Conservation (phyloP, 2,888 invertebrate species). For the Stenodera caucasica region DNA sequence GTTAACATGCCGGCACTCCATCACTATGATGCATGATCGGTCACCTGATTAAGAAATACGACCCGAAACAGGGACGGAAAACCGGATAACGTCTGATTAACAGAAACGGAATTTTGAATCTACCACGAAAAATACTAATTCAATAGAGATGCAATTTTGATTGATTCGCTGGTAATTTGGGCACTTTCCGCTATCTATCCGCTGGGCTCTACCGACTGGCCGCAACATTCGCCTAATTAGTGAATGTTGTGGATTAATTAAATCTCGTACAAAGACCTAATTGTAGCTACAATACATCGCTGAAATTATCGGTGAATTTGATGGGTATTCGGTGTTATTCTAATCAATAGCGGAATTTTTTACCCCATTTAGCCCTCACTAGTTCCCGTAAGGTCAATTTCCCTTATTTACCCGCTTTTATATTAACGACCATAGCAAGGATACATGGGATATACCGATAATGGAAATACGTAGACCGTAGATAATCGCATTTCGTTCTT, state of each 20-base stretch:
- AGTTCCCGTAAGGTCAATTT: constrained; percentile 18
- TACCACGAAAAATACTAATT: no score
- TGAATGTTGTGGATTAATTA: not conserved
- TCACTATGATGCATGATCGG: constrained; percentile 31
- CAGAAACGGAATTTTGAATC: no score
- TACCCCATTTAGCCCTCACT: not conserved
- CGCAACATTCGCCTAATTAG: not conserved
- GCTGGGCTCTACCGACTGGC: no score
- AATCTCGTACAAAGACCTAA: not conserved
- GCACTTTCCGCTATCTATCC: no score
- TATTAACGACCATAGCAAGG: constrained; percentile 21
- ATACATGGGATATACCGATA: constrained; percentile 40
- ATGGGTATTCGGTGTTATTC: not conserved
- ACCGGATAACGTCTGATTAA: not conserved
- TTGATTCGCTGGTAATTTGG: no score
- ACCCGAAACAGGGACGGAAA: not conserved
- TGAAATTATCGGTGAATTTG: no score
- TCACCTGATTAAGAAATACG: constrained; percentile 32
- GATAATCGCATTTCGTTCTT: constrained; percentile 43
- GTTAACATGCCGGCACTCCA: constrained; percentile 31
- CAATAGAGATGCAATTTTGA: no score
- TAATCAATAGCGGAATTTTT: no score
- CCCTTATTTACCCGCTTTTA: constrained; percentile 16
- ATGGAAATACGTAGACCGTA: constrained; percentile 42
- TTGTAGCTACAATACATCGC: no score